Conservation (phyloP, 2,113 vertebrate species). For the Chionomys nivalis region DNA sequence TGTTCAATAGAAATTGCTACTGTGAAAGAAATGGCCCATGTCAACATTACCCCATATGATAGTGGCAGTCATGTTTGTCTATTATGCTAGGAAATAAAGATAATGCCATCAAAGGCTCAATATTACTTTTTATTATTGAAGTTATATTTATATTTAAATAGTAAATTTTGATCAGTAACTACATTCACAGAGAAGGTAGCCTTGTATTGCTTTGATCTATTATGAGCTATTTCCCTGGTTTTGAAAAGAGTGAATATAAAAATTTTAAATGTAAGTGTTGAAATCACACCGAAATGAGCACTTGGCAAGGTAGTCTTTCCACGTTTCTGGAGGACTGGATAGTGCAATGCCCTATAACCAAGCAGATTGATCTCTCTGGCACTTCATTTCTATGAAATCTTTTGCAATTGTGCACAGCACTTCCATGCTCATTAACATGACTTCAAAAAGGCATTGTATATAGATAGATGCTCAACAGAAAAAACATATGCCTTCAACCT, state of each 20-base stretch:
- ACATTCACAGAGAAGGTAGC: neutral
- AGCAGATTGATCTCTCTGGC: neutral
- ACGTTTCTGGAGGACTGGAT: neutral
- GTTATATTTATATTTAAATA: neutral
- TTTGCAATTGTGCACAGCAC: neutral
- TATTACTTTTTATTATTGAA: neutral
- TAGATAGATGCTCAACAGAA: neutral
- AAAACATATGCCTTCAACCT: neutral
- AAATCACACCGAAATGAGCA: neutral
- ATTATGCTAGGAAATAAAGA: neutral
- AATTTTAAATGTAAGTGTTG: conserved; percentile 3
- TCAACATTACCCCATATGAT: neutral
- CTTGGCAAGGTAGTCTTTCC: neutral
- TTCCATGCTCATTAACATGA: neutral
- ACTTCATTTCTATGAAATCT: neutral
- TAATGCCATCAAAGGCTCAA: neutral
- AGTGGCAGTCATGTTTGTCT: neutral
- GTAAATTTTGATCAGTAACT: neutral
- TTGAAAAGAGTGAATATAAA: neutral
- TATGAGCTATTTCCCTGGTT: neutral
- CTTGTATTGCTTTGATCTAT: neutral
- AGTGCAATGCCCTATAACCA: neutral
- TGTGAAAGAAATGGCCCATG: neutral
- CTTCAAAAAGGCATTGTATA: neutral
- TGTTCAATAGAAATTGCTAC: neutral